These are phyloP conservation scores for Larimichthys polyactis DNA, from an alignment of 2,113 vertebrate genomes.

Conservation along the genomic window DNA sequence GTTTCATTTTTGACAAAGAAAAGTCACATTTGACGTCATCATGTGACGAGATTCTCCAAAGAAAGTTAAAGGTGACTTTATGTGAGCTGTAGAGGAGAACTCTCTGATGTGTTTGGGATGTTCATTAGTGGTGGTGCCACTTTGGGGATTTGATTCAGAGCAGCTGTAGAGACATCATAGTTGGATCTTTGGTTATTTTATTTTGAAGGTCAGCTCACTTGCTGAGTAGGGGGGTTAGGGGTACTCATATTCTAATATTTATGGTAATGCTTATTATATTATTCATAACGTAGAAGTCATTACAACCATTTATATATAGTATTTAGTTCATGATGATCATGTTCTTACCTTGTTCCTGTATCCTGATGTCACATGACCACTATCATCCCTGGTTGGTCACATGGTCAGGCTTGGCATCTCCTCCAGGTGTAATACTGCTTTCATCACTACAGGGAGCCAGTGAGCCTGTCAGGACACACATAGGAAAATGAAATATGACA, in stretches of 20 bases:
- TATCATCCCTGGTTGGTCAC: slow-evolving; percentile 3
- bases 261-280: not conserved
- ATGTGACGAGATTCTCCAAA: not conserved
- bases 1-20: not conserved
- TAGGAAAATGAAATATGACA: not conserved
- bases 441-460: not conserved
- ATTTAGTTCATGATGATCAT: not conserved
- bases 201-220: not conserved
- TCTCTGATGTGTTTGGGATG: not conserved
- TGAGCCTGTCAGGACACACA: slow-evolving; percentile 30
- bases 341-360: slow-evolving; percentile 29
- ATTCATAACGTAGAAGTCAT: not conserved
- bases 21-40: not conserved
- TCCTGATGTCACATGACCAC: slow-evolving; percentile 31
- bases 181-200: not conserved
- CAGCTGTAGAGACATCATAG: not conserved
- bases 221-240: not conserved
- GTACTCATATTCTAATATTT: not conserved
- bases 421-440: slow-evolving; percentile 9
- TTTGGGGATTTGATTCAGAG: not conserved
- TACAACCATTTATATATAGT: not conserved
- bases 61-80: not conserved
- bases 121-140: not conserved
- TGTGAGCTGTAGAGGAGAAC: not conserved
- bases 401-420: not conserved